A percentile compares a stretch with the other conserved stretches of the same genome.
Evolutionary conservation across 2,888 invertebrate species (phyloP).

Genomic region (Eupithecia subfuscata): DNA sequence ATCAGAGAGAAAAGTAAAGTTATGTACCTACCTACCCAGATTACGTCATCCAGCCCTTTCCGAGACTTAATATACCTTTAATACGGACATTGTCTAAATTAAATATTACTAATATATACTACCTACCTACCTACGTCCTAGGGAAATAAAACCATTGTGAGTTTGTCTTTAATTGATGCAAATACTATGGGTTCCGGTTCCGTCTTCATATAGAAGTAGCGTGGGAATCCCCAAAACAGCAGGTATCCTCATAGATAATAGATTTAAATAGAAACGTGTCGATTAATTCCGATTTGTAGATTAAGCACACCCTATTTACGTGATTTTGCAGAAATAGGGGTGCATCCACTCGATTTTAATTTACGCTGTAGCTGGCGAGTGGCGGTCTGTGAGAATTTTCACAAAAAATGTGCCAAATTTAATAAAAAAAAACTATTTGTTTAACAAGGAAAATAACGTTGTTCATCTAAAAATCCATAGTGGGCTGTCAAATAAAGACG

Average conservation of each 20-base stretch:
- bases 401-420: background rate
- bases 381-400: background rate
- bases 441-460: background rate
- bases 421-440: background rate
- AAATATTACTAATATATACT: no score
- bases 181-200: background rate
- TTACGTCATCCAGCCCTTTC: no score
- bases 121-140: background rate
- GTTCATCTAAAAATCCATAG: background rate
- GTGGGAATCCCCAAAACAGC: slow-evolving; percentile 49
- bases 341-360: slow-evolving; percentile 22
- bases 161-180: background rate
- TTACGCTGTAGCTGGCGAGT: background rate
- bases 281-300: slow-evolving; percentile 53
- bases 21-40: no score
- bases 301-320: slow-evolving; percentile 45
- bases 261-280: slow-evolving; percentile 47
- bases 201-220: slow-evolving; percentile 27
- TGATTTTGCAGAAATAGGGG: slow-evolving; percentile 42
- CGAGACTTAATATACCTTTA: no score
- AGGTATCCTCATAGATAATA: slow-evolving; percentile 40
- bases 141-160: background rate
- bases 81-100: no score
- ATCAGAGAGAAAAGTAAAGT: no score
- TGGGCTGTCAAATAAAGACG: background rate